These are phyloP conservation scores for Gobius niger DNA, from an alignment of 2,113 vertebrate species.

Conservation along the genomic window DNA sequence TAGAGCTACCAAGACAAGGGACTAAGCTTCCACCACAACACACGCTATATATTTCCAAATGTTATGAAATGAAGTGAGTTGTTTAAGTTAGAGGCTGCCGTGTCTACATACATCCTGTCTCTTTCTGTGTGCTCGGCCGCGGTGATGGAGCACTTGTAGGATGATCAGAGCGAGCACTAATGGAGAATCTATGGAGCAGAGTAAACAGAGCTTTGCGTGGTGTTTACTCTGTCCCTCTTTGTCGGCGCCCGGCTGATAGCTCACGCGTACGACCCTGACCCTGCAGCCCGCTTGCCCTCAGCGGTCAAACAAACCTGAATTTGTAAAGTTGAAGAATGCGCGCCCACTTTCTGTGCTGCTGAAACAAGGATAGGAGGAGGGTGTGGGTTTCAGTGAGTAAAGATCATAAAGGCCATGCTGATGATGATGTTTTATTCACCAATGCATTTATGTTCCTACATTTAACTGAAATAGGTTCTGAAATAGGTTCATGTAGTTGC, in stretches of 20 bases:
- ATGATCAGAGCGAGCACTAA: constrained; percentile 58
- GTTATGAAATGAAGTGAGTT: constrained; percentile 16
- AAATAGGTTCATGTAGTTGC: not conserved
- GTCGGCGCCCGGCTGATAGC: constrained; percentile 59
- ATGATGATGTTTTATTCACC: constrained; percentile 46
- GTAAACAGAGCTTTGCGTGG: constrained; percentile 59
- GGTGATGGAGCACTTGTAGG: constrained; percentile 58
- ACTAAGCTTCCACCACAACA: constrained; percentile 25
- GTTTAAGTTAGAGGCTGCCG: constrained; percentile 36
- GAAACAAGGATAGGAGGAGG: constrained; percentile 52
- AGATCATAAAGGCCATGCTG: constrained; percentile 43
- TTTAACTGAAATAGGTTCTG: not conserved
- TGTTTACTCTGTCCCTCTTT: constrained; percentile 58
- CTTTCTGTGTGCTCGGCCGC: constrained; percentile 24
- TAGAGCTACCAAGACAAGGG: constrained; percentile 13
- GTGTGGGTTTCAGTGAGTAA: constrained; percentile 47
- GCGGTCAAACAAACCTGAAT: constrained; percentile 56
- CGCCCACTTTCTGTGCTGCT: constrained; percentile 20
- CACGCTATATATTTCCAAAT: constrained; percentile 33
- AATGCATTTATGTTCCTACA: constrained; percentile 44
- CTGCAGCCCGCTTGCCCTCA: constrained; percentile 35
- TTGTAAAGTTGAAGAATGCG: constrained; percentile 12
- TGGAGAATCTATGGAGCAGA: constrained; percentile 57
- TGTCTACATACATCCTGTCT: constrained; percentile 39
- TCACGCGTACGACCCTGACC: constrained; percentile 53